Evolutionary conservation across 2,113 vertebrate species (phyloP).

Genomic region (Fulica atra): DNA sequence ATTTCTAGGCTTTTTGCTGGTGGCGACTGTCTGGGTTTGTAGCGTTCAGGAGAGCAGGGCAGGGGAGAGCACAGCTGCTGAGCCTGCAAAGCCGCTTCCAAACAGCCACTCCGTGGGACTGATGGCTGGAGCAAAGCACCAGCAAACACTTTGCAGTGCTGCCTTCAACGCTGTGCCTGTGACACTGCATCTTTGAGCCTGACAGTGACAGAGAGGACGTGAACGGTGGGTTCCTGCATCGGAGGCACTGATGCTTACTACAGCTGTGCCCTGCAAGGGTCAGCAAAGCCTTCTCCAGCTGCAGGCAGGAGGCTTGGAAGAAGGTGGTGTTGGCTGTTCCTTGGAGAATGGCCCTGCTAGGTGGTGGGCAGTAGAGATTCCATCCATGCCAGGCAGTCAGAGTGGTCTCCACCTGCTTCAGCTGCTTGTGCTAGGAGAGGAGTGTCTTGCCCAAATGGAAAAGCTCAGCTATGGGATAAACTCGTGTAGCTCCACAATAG

Average conservation of each 20-base stretch:
- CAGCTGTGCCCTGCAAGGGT: not conserved
- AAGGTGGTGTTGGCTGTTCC: not conserved
- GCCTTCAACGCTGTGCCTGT: not conserved
- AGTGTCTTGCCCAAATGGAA: rapidly evolving
- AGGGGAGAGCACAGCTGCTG: not conserved
- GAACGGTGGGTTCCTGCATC: not conserved
- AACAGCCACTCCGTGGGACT: not conserved
- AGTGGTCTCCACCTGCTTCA: not conserved
- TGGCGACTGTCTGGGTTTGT: not conserved
- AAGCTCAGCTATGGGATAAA: not conserved
- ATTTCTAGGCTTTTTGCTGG: conserved; percentile 53
- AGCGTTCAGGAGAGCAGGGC: not conserved
- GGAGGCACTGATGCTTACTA: rapidly evolving
- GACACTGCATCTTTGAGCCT: not conserved
- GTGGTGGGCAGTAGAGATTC: not conserved
- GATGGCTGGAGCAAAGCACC: not conserved
- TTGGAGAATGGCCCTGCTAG: not conserved
- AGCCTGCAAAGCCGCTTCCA: not conserved
- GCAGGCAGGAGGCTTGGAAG: not conserved
- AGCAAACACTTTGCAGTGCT: not conserved
- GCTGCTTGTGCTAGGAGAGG: not conserved
- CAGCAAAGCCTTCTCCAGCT: not conserved
- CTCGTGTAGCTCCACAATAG: not conserved
- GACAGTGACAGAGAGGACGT: not conserved
- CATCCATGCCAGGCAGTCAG: not conserved